These are phyloP conservation scores for Cybosia mesomella DNA, from an alignment of 2,888 invertebrate genomes.

Conservation along the genomic window DNA sequence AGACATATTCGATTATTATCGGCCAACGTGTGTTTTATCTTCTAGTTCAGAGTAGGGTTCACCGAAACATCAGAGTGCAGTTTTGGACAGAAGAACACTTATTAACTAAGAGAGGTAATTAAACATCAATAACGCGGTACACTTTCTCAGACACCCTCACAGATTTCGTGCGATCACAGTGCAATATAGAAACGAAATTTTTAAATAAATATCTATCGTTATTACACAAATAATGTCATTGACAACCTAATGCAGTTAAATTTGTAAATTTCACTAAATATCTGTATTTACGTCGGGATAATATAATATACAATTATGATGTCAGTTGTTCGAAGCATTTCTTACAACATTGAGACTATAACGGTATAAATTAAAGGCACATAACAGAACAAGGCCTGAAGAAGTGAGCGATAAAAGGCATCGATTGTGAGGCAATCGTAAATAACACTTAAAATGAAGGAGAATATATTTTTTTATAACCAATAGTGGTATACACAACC, in stretches of 20 bases:
- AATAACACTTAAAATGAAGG: neutral
- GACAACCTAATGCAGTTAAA: too few relatives aligned
- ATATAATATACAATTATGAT: too few relatives aligned
- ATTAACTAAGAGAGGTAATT: constrained; percentile 23
- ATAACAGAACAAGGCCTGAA: too few relatives aligned
- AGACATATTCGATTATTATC: neutral
- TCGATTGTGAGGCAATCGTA: neutral
- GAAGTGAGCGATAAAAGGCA: too few relatives aligned
- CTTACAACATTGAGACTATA: too few relatives aligned
- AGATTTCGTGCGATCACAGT: constrained; percentile 30
- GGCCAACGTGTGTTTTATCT: neutral
- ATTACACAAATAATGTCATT: too few relatives aligned
- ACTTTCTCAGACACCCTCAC: constrained; percentile 40
- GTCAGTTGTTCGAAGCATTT: too few relatives aligned
- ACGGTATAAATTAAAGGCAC: too few relatives aligned
- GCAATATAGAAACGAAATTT: neutral
- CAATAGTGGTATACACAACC: neutral
- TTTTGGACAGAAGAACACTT: constrained; percentile 21
- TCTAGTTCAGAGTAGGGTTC: neutral
- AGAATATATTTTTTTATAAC: neutral
- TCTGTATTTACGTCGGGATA: too few relatives aligned
- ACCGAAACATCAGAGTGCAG: constrained; percentile 12
- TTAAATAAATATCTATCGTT: too few relatives aligned
- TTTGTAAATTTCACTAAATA: too few relatives aligned
- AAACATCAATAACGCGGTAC: constrained; percentile 34